These are phyloP conservation scores for Drosophila paranaensis DNA, from an alignment of 2,888 invertebrate genomes.

Conservation along the genomic window DNA sequence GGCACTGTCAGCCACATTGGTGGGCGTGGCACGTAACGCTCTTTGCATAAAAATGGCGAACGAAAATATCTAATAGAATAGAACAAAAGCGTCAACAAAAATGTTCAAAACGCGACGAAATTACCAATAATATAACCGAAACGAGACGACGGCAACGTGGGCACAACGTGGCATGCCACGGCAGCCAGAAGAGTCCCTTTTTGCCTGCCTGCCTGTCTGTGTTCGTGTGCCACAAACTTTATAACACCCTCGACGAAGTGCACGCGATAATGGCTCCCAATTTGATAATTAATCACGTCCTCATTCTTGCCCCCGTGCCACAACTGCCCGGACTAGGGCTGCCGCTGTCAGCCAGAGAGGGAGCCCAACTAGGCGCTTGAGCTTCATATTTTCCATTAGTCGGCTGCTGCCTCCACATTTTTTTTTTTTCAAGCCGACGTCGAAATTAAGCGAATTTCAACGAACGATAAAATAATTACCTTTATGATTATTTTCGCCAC, in stretches of 20 bases:
- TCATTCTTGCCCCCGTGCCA: constrained; percentile 50
- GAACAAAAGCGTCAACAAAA: constrained; percentile 69
- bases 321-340: constrained; percentile 36
- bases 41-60: constrained; percentile 66
- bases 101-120: constrained; percentile 59
- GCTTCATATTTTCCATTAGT: constrained; percentile 68
- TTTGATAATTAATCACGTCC: constrained; percentile 81
- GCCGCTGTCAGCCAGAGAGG: neutral
- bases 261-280: constrained; percentile 73
- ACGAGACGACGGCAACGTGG: neutral
- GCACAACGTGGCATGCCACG: constrained; percentile 11
- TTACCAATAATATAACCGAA: constrained; percentile 38
- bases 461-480: constrained; percentile 77
- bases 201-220: constrained; percentile 26
- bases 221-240: constrained; percentile 63
- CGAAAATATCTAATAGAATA: constrained; percentile 59
- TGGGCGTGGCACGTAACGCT: constrained; percentile 54
- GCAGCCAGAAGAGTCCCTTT: constrained; percentile 5
- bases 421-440: constrained; percentile 29
- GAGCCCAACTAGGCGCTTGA: constrained; percentile 25
- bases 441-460: constrained; percentile 72
- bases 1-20: neutral
- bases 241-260: constrained; percentile 66
- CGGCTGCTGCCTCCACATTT: constrained; percentile 11
- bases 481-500: constrained; percentile 71